These are phyloP conservation scores for Drosophila watanabei DNA, from an alignment of 1,140 invertebrate genomes.

Conservation along the genomic window DNA sequence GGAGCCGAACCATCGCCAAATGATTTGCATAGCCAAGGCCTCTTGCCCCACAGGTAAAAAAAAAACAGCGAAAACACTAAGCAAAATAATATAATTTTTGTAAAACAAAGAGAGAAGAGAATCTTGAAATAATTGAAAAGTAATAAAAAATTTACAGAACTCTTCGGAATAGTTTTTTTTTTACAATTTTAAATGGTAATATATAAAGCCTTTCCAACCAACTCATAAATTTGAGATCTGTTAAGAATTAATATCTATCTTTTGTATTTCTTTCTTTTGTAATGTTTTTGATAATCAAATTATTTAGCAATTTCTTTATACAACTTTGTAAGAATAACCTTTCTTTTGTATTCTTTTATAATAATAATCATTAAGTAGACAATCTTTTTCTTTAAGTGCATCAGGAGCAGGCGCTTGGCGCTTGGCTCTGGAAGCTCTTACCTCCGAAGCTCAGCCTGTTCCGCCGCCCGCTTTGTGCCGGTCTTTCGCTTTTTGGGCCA, in stretches of 20 bases:
- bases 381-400: not conserved
- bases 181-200: too few species aligned
- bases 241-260: too few species aligned
- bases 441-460: conserved; percentile 9
- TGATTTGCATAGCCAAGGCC: conserved; percentile 75
- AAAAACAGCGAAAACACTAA: conserved; percentile 2
- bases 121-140: rapidly evolving
- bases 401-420: not conserved
- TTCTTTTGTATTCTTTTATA: not conserved
- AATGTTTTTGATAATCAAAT: too few species aligned
- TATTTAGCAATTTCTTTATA: too few species aligned
- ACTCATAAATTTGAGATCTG: too few species aligned
- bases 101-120: not conserved
- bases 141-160: not conserved
- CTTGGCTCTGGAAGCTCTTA: not conserved
- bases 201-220: too few species aligned
- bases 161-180: too few species aligned
- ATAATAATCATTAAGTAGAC: rapidly evolving
- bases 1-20: conserved; percentile 41
- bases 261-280: not conserved
- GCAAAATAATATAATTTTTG: not conserved
- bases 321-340: not conserved
- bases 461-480: conserved; percentile 31
- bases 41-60: conserved; percentile 30
- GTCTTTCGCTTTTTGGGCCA: conserved; percentile 61